Percentiles rank a stretch among this genome's conserved stretches.
These are phyloP conservation scores for Aldrovandia affinis DNA, from an alignment of 2,797 vertebrate genomes.

Conservation along the genomic window DNA sequence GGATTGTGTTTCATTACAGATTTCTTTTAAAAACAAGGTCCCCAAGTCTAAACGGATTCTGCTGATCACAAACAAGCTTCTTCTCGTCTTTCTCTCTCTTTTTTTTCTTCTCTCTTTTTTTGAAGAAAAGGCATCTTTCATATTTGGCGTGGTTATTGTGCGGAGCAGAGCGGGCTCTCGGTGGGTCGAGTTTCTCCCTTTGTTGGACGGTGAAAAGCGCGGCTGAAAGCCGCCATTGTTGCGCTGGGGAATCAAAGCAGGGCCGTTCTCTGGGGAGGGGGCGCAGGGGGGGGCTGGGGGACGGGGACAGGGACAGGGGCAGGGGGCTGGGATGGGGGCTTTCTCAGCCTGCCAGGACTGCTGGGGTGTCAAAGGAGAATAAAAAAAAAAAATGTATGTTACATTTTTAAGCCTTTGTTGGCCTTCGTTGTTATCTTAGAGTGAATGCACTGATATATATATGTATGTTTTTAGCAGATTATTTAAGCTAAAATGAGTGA, in stretches of 20 bases:
- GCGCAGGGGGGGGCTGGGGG: not conserved
- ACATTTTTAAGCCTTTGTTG: no score
- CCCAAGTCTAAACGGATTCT: not conserved
- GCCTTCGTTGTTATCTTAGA: no score
- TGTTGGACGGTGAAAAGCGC: slow-evolving; percentile 56
- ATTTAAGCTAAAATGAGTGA: no score
- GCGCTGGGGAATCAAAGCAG: slow-evolving; percentile 53
- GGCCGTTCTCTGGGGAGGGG: slow-evolving; percentile 37
- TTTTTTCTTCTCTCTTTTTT: not conserved
- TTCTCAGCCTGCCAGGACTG: no score
- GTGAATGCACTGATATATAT: no score
- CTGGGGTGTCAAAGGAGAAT: no score
- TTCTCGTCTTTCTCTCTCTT: no score
- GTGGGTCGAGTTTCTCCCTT: slow-evolving; percentile 62
- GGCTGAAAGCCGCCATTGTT: slow-evolving; percentile 67
- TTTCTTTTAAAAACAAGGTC: slow-evolving; percentile 3
- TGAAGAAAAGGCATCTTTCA: slow-evolving; percentile 35
- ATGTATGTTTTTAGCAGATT: no score
- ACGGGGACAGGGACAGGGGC: no score
- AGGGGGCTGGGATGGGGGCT: no score
- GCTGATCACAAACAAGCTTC: slow-evolving; percentile 13
- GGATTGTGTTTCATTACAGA: slow-evolving; percentile 13
- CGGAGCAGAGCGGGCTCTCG: slow-evolving; percentile 34
- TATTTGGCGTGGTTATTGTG: slow-evolving; percentile 41
- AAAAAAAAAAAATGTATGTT: no score